phyloP scores from a whole-genome alignment of 2,888 invertebrate species.

The Nipponacmea schrenckii region DNA sequence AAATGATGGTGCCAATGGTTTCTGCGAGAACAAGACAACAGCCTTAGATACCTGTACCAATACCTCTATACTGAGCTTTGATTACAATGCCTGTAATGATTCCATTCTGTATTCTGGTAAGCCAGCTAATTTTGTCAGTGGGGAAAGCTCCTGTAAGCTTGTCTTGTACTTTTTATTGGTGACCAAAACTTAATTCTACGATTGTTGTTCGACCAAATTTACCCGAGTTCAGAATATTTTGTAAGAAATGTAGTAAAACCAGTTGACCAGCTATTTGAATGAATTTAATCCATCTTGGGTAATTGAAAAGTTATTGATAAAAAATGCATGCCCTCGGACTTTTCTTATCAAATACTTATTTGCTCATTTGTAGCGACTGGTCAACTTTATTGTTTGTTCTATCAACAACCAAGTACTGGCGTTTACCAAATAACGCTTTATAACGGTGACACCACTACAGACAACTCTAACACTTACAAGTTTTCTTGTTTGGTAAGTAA shows the following conservation, averaged over 20 bases:
- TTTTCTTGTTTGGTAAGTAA: slow-evolving; percentile 47
- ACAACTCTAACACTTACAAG: slow-evolving; percentile 42
- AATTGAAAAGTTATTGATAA: too few species aligned
- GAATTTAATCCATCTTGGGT: too few species aligned
- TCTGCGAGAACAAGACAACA: slow-evolving; percentile 28
- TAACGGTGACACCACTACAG: slow-evolving; percentile 43
- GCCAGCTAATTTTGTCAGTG: too few species aligned
- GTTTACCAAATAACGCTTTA: slow-evolving; percentile 40
- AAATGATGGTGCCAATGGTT: slow-evolving; percentile 34
- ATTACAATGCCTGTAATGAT: slow-evolving; percentile 39
- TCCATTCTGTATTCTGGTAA: slow-evolving; percentile 38
- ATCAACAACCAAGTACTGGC: slow-evolving; percentile 12
- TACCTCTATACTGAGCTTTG: slow-evolving; percentile 32
- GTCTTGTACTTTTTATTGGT: too few species aligned
- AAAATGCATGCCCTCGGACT: not conserved
- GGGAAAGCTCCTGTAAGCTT: not conserved
- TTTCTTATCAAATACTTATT: too few species aligned
- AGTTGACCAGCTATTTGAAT: too few species aligned
- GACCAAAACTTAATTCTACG: too few species aligned
- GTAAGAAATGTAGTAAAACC: too few species aligned
- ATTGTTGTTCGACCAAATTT: too few species aligned
- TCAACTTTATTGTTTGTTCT: slow-evolving; percentile 39
- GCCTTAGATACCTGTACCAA: slow-evolving; percentile 40
- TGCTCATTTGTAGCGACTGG: slow-evolving; percentile 38
- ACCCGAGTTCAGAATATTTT: too few species aligned